These are phyloP conservation scores for Pogonocichla stellata DNA, from an alignment of 2,113 vertebrate species.

Conservation along the genomic window DNA sequence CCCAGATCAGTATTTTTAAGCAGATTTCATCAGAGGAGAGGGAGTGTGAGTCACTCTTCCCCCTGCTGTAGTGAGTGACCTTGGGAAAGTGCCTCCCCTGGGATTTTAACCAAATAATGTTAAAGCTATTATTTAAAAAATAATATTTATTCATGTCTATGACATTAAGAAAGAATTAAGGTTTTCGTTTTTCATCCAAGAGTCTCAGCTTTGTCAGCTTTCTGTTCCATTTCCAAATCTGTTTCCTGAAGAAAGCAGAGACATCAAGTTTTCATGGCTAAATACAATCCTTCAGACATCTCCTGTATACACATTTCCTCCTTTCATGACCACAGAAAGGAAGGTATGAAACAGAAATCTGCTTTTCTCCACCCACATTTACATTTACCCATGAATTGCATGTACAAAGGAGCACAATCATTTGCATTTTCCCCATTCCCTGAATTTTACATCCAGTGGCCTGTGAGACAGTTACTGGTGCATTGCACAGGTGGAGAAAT, in stretches of 20 bases:
- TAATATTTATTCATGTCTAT: not conserved
- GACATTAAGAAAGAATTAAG: not conserved
- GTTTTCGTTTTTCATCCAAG: not conserved
- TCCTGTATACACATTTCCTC: not conserved
- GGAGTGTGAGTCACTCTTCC: not conserved
- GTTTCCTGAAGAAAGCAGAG: not conserved
- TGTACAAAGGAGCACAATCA: not conserved
- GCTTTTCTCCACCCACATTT: not conserved
- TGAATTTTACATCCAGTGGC: not conserved
- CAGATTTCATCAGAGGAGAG: not conserved
- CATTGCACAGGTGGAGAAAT: not conserved
- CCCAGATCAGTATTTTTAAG: not conserved
- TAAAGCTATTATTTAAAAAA: not conserved
- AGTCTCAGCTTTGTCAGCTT: not conserved
- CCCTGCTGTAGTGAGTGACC: not conserved
- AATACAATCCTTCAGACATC: not conserved
- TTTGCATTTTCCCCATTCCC: not conserved
- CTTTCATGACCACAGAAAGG: not conserved
- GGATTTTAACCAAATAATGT: not conserved
- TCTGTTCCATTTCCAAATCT: not conserved
- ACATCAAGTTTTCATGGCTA: not conserved
- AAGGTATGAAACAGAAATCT: not conserved
- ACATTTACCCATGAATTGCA: not conserved
- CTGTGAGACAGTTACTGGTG: rapidly evolving
- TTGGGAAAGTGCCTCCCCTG: not conserved